Conservation (phyloP, 2,797 vertebrate species). For the Cuculus canorus region DNA sequence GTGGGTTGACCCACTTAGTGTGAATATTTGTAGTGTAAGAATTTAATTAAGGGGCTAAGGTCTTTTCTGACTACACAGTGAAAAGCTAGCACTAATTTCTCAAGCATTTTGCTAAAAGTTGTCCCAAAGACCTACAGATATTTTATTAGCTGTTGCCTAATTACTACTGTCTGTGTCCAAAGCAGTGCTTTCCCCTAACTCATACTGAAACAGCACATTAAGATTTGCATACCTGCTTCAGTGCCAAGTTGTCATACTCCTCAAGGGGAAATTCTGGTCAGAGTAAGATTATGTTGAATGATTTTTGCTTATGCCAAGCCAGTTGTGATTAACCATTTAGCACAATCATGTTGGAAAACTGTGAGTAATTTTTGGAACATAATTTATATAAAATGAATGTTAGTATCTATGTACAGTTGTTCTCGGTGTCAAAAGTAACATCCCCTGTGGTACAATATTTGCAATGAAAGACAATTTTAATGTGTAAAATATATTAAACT, state of each 20-base stretch:
- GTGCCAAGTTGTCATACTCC: neutral
- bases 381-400: neutral
- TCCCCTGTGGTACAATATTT: neutral
- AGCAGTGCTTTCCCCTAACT: neutral
- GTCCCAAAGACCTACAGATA: neutral
- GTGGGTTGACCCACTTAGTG: neutral
- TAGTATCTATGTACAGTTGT: neutral
- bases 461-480: neutral
- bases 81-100: neutral
- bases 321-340: constrained; percentile 17
- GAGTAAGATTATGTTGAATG: neutral
- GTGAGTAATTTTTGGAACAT: neutral
- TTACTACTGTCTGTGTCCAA: neutral
- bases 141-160: neutral
- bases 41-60: neutral
- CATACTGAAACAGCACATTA: neutral
- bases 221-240: neutral
- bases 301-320: neutral
- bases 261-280: neutral
- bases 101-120: neutral
- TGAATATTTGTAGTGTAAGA: neutral
- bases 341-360: neutral
- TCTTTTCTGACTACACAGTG: neutral
- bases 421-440: neutral
- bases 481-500: neutral